A percentile compares a stretch with the other conserved stretches of the same genome.
phyloP scores from a whole-genome alignment of 1,140 invertebrate species.

The Helicoverpa zea region DNA sequence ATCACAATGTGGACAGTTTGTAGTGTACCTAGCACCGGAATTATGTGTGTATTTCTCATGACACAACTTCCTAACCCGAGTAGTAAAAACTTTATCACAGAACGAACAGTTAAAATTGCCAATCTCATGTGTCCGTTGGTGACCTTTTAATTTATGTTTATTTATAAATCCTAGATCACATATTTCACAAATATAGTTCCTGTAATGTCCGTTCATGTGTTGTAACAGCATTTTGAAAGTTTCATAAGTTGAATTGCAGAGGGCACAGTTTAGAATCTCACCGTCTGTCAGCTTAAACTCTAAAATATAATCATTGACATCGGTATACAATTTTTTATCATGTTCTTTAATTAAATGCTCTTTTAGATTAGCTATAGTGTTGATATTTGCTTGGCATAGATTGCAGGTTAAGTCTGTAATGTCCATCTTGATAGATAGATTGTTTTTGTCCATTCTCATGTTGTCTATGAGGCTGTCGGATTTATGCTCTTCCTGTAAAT shows the following conservation, averaged over 20 bases:
- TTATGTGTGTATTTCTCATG: constrained; percentile 81
- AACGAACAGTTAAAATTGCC: constrained; percentile 73
- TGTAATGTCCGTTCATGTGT: constrained; percentile 83
- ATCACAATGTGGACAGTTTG: constrained; percentile 75
- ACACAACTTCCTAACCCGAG: constrained; percentile 66
- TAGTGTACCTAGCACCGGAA: constrained; percentile 69
- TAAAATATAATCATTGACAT: constrained; percentile 74
- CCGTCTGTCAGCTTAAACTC: constrained; percentile 73
- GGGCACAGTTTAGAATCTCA: constrained; percentile 70
- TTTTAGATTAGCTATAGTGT: constrained; percentile 67
- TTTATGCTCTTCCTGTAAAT: constrained; percentile 64
- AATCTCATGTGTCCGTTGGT: constrained; percentile 79
- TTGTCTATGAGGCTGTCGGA: constrained; percentile 58
- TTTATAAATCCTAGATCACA: constrained; percentile 91
- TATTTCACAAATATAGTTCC: constrained; percentile 91
- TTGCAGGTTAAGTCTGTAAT: constrained; percentile 76
- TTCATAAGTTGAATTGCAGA: constrained; percentile 74
- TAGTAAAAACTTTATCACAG: constrained; percentile 83
- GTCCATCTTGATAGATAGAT: constrained; percentile 77
- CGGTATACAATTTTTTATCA: constrained; percentile 70
- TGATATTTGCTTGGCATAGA: constrained; percentile 60
- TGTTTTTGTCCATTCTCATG: constrained; percentile 70
- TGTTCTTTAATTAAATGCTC: constrained; percentile 69
- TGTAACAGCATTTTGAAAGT: constrained; percentile 79
- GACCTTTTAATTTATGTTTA: constrained; percentile 85